These are phyloP conservation scores for Equus przewalskii DNA, from an alignment of 2,113 vertebrate species.

Conservation along the genomic window DNA sequence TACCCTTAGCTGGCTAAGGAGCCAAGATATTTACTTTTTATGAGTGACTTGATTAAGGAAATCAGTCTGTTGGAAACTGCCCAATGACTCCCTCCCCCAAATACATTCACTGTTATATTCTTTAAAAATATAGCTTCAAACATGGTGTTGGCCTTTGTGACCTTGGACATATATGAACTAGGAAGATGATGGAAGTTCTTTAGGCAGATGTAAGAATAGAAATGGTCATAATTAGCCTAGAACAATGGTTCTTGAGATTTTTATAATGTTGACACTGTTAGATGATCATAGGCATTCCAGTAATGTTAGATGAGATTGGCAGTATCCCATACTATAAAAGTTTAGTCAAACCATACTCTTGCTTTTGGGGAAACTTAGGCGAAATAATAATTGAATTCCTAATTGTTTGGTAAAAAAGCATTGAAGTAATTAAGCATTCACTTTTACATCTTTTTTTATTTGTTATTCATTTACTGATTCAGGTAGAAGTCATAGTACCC, in stretches of 20 bases:
- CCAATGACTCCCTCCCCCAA: not conserved
- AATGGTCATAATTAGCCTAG: conserved; percentile 22
- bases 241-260: conserved; percentile 22
- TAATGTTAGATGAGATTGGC: not conserved
- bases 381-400: conserved; percentile 44
- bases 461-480: not conserved
- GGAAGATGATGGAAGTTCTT: not conserved
- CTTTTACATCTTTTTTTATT: too few relatives aligned
- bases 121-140: conserved; percentile 28
- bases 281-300: not conserved
- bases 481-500: not conserved
- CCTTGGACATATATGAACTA: not conserved
- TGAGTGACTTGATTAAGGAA: conserved; percentile 28
- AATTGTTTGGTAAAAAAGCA: conserved; percentile 50
- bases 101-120: not conserved
- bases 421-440: conserved; percentile 4
- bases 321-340: not conserved
- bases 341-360: not conserved
- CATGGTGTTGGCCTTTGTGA: not conserved
- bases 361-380: conserved; percentile 2
- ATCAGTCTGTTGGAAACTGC: not conserved
- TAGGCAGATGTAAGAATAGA: conserved; percentile 26
- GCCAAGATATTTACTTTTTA: conserved; percentile 24
- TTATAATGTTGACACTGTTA: not conserved
- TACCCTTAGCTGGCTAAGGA: not conserved